These are phyloP conservation scores for Sarcophaga caerulescens DNA, from an alignment of 2,888 invertebrate genomes.

Conservation along the genomic window DNA sequence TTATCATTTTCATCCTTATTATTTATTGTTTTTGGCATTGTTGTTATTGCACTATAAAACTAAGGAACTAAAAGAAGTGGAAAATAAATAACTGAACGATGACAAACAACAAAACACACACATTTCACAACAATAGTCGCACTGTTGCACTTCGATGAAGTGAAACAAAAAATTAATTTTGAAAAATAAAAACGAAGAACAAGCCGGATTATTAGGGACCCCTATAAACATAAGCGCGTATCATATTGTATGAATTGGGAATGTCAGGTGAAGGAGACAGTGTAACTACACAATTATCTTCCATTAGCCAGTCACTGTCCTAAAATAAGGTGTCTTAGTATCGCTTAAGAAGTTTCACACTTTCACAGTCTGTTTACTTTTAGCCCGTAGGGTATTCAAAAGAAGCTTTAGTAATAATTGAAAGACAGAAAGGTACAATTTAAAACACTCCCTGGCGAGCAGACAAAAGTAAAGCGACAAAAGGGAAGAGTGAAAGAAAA, in stretches of 20 bases:
- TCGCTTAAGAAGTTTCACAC: not conserved
- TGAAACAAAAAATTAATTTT: not conserved
- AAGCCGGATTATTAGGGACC: not conserved
- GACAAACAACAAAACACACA: conserved; percentile 15
- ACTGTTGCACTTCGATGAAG: conserved; percentile 10
- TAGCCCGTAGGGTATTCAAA: not conserved
- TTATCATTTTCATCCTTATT: not conserved
- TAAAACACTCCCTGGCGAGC: conserved; percentile 54
- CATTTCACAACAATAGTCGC: conserved; percentile 26
- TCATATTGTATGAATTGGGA: not conserved
- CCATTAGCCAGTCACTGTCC: not conserved
- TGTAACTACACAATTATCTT: not conserved
- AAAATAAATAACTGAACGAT: conserved; percentile 46
- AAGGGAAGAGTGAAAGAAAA: not conserved
- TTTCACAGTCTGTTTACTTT: not conserved
- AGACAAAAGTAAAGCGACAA: conserved; percentile 16
- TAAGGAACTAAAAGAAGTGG: conserved; percentile 31
- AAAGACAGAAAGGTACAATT: conserved; percentile 68
- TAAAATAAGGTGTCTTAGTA: not conserved
- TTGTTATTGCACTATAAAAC: conserved; percentile 55
- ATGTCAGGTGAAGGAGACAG: not conserved
- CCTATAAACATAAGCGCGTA: not conserved
- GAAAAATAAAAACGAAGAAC: not conserved
- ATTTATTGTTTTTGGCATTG: conserved; percentile 41
- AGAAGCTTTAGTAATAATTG: conserved; percentile 53